Evolutionary conservation across 1,140 invertebrate species (phyloP).

Genomic region (Hestina assimilis): DNA sequence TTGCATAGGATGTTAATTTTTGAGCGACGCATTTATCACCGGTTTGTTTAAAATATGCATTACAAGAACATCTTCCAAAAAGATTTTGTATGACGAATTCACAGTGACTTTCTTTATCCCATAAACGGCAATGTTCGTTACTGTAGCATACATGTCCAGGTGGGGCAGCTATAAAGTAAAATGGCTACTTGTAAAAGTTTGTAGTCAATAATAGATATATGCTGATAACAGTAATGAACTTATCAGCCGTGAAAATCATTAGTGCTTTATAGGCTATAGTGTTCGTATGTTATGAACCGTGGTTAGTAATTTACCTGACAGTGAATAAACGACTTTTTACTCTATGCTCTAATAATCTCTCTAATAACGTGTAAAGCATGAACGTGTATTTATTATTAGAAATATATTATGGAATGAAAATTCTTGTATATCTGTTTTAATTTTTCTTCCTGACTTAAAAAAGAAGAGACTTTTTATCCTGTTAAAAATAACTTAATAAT

Average conservation of each 20-base stretch:
- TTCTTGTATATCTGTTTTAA: background rate
- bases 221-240: slow-evolving; percentile 22
- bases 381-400: too few relatives aligned
- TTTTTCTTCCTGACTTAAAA: background rate
- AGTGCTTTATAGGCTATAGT: slow-evolving; percentile 21
- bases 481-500: too few relatives aligned
- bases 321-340: slow-evolving; percentile 40
- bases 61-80: slow-evolving; percentile 92
- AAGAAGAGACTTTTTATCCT: too few relatives aligned
- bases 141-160: slow-evolving; percentile 93
- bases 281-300: slow-evolving; percentile 23
- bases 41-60: slow-evolving; percentile 82
- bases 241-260: slow-evolving; percentile 31
- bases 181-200: background rate
- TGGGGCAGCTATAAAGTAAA: slow-evolving; percentile 84
- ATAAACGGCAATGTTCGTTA: slow-evolving; percentile 90
- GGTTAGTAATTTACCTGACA: slow-evolving; percentile 45
- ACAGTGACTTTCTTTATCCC: slow-evolving; percentile 89
- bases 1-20: slow-evolving; percentile 61
- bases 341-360: slow-evolving; percentile 48
- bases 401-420: too few relatives aligned
- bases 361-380: background rate
- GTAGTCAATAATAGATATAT: slow-evolving; percentile 5
- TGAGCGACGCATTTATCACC: slow-evolving; percentile 81
- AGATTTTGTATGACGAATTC: slow-evolving; percentile 93